phyloP scores from a whole-genome alignment of 2,113 vertebrate species.

The Phylloscopus whistleri region DNA sequence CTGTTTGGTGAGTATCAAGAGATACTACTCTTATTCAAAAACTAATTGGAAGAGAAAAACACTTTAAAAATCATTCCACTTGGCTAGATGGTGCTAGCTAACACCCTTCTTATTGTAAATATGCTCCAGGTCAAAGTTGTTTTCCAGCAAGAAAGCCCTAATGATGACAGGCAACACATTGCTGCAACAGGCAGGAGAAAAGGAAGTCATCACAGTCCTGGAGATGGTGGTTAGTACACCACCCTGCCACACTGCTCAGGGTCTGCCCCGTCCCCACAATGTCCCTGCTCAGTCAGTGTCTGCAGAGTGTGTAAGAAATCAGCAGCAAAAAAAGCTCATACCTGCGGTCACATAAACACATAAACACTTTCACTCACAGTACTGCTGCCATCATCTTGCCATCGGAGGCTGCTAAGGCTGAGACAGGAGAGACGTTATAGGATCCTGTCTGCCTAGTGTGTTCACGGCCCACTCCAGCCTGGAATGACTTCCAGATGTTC shows the following conservation, averaged over 20 bases:
- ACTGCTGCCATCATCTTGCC: constrained; percentile 71
- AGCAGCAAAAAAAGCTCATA: constrained; percentile 8
- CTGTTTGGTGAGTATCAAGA: neutral
- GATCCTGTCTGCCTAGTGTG: constrained; percentile 45
- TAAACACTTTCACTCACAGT: constrained; percentile 76
- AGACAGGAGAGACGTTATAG: constrained; percentile 67
- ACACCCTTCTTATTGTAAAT: neutral
- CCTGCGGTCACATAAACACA: constrained; percentile 63
- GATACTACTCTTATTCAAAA: neutral
- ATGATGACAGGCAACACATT: neutral
- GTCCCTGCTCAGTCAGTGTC: neutral
- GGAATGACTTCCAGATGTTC: constrained; percentile 89
- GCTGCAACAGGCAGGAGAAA: neutral
- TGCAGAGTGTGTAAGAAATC: constrained; percentile 4
- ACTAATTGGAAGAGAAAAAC: neutral
- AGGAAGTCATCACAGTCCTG: neutral
- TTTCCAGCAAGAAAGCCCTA: neutral
- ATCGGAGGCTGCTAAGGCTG: constrained; percentile 62
- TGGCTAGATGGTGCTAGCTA: neutral
- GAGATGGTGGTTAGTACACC: neutral
- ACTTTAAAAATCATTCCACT: neutral
- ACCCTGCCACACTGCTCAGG: rapidly evolving
- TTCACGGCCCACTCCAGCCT: constrained; percentile 3
- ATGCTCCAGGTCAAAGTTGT: neutral
- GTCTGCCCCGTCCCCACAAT: neutral